These are phyloP conservation scores for Oncorhynchus tshawytscha DNA, from an alignment of 2,113 vertebrate genomes.

Conservation along the genomic window DNA sequence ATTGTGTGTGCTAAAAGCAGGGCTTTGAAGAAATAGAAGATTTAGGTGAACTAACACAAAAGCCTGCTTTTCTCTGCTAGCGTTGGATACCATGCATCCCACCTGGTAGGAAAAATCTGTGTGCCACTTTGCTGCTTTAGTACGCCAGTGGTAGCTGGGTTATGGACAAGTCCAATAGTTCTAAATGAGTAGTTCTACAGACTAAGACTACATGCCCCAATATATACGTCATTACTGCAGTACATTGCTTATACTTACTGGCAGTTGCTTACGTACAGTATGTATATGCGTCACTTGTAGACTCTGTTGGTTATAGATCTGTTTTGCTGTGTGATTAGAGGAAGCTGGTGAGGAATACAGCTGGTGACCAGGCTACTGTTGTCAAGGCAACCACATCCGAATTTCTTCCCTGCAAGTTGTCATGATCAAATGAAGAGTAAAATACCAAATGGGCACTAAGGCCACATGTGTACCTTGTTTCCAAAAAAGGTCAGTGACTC, in stretches of 20 bases:
- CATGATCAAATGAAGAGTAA: not conserved
- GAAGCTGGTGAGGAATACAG: not conserved
- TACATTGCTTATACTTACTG: not conserved
- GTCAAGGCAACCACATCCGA: not conserved
- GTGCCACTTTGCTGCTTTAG: too few relatives aligned
- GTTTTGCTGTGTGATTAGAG: not conserved
- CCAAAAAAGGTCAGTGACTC: too few relatives aligned
- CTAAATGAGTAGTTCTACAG: too few relatives aligned
- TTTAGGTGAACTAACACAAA: not conserved
- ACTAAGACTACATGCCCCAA: too few relatives aligned
- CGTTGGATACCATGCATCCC: too few relatives aligned
- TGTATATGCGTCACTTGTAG: not conserved
- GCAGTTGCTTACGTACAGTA: not conserved
- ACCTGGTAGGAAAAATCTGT: too few relatives aligned
- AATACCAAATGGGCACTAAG: not conserved
- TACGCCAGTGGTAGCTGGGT: too few relatives aligned
- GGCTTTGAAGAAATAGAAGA: not conserved
- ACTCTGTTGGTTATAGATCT: not conserved
- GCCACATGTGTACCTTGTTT: too few relatives aligned
- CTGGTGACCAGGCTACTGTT: conserved; percentile 2
- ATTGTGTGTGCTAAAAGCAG: not conserved
- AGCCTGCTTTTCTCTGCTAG: too few relatives aligned
- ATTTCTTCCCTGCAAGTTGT: not conserved
- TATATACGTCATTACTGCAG: not conserved
- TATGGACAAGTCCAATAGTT: too few relatives aligned